A percentile compares a stretch with the other conserved stretches of the same genome.
These are phyloP conservation scores for Olivierus martensii DNA, from an alignment of 1,140 invertebrate species.

Conservation along the genomic window DNA sequence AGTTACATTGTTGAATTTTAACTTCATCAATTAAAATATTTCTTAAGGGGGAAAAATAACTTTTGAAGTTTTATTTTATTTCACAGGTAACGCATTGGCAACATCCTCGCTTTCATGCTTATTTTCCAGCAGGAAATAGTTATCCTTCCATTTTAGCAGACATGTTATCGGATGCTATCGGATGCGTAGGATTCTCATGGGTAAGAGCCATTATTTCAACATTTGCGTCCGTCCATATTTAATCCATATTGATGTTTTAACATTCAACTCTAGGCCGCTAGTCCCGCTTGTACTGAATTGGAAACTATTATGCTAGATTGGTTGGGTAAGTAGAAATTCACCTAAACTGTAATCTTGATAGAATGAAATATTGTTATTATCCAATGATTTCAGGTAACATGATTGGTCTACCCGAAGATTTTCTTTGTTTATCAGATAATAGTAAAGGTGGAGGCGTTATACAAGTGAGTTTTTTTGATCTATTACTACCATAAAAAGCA, in stretches of 20 bases:
- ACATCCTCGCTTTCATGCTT: conserved; percentile 96
- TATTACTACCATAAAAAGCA: too few relatives aligned
- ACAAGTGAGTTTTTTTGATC: conserved; percentile 31
- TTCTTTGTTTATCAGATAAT: conserved; percentile 37
- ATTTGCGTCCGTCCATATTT: too few relatives aligned
- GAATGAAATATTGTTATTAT: not conserved
- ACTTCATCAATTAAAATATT: too few relatives aligned
- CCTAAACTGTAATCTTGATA: too few relatives aligned
- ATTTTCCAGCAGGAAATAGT: conserved; percentile 95
- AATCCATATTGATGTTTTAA: too few relatives aligned
- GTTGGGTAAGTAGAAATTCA: conserved; percentile 25
- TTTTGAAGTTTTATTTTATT: conserved; percentile 8
- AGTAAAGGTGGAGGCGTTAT: conserved; percentile 41
- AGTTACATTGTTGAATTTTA: too few relatives aligned
- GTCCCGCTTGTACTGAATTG: conserved; percentile 39
- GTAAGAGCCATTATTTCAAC: conserved; percentile 38
- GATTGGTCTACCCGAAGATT: conserved; percentile 40
- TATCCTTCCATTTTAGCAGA: conserved; percentile 97
- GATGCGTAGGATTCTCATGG: conserved; percentile 98
- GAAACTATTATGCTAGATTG: conserved; percentile 40
- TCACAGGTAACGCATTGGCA: conserved; percentile 91
- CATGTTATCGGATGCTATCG: conserved; percentile 89
- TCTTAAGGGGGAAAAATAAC: too few relatives aligned
- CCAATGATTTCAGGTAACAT: conserved; percentile 28
- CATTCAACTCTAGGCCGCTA: conserved; percentile 30